Base-by-base conservation (phyloP, 2,888 invertebrate species). In the Didymodactylos carnosus region DNA sequence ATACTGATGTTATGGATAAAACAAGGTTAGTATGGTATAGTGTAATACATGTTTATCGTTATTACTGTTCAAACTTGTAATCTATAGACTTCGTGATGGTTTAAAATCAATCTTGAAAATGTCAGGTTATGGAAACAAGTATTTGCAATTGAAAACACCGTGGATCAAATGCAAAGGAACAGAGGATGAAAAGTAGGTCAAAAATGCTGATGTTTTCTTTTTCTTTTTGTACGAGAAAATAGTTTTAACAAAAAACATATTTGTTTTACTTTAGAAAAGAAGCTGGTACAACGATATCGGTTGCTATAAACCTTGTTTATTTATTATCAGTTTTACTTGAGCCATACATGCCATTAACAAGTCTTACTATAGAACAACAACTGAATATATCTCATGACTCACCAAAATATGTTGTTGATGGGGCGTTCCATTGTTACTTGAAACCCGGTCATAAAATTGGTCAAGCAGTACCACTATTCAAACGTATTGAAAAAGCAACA, bases 101-200 rank as follows among this genome's bases (percentile, higher is more conserved):
- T 87, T 97, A 25, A 86, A 90, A 19, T 88, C 90, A 81, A 88
- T 97, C 77, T 84, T 98, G 78, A 87, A 88, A 2, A 89, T 97
- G 75, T 94, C 95, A 0, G 88, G 91, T 3, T 88, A 90, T 77
- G 97, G 97, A 8, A 99, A 99, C 86, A 93, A 93, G 80, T 94
- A 91, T 82, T 92, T 99, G 89, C 98, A 99, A 85, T 85, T 87
- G 3, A 89, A 89, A 77, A 90, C 94, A 81, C 97, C 98, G 0
- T 99, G 98, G 97, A 91, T 91, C 11, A 86, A 91, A 78, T 86
- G 93, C 11, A 98, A 97, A 82, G 91, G 92, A 39, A 86, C 84
- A 3, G 88, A 87, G 2, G 87, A 88, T 72, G 89, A 92, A 78
- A 88, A 80, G 91, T 91, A 81, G 77, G 79, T 79, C 8, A n/a